Evolutionary conservation across 2,888 invertebrate species (phyloP).

Genomic region (Deilephila porcellus): DNA sequence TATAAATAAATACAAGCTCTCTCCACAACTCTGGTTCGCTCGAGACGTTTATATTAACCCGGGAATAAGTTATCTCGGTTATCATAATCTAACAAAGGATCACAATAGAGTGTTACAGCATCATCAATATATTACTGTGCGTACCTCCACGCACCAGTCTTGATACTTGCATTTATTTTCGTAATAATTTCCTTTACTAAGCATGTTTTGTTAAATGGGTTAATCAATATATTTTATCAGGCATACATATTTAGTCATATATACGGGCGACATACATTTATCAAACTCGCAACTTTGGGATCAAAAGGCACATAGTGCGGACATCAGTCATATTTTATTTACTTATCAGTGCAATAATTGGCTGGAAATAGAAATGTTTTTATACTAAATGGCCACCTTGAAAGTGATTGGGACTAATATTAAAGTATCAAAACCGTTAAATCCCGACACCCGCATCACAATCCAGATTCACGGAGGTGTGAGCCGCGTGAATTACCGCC

Average conservation of each 20-base stretch:
- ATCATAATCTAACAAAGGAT: conserved; percentile 84
- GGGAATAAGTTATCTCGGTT: conserved; percentile 81
- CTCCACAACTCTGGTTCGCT: conserved; percentile 49
- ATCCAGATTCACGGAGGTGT: conserved; percentile 68
- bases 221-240: too few relatives aligned
- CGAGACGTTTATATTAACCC: conserved; percentile 76
- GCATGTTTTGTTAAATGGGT: too few relatives aligned
- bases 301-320: too few relatives aligned
- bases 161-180: conserved; percentile 55
- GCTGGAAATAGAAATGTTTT: too few relatives aligned
- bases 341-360: too few relatives aligned
- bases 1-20: conserved; percentile 38
- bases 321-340: too few relatives aligned
- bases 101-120: conserved; percentile 82
- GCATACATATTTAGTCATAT: too few relatives aligned
- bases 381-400: too few relatives aligned
- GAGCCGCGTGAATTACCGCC: conserved; percentile 78
- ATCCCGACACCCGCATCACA: conserved; percentile 50
- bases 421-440: conserved; percentile 61
- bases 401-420: not conserved
- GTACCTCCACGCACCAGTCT: conserved; percentile 37
- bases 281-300: too few relatives aligned
- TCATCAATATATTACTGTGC: conserved; percentile 70
- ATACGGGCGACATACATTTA: too few relatives aligned
- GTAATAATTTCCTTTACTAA: too few relatives aligned